Conservation (phyloP, 2,113 vertebrate genomes). For the Psephotus haematonotus region DNA sequence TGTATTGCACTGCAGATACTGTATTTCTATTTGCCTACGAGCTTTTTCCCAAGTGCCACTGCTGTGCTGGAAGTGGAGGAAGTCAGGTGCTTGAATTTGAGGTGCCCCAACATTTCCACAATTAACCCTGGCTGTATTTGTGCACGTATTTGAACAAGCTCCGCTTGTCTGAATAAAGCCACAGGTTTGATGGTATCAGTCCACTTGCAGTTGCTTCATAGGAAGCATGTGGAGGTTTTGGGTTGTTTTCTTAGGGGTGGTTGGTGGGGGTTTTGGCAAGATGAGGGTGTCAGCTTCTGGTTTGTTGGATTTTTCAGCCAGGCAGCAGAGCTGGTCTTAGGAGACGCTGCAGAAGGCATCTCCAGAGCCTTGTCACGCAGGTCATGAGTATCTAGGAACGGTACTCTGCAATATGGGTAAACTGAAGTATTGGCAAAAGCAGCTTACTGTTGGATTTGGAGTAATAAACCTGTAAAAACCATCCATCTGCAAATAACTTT, state of each 20-base stretch:
- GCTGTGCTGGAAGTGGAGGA: slow-evolving; percentile 13
- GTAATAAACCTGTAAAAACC: background rate
- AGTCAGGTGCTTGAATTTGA: background rate
- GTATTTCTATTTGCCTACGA: slow-evolving; percentile 68
- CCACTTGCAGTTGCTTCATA: background rate
- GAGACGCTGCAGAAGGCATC: background rate
- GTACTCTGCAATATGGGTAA: background rate
- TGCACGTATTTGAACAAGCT: background rate
- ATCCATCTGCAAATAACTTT: background rate
- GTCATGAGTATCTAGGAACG: background rate
- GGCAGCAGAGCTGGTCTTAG: background rate
- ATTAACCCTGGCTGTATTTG: background rate
- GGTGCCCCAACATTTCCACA: background rate
- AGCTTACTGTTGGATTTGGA: background rate
- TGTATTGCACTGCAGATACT: slow-evolving; percentile 70
- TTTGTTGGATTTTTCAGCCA: background rate
- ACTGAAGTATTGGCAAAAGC: background rate
- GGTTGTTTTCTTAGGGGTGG: background rate
- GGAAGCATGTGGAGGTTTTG: background rate
- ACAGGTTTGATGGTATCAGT: background rate
- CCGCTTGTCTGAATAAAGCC: background rate
- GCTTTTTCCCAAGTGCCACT: slow-evolving; percentile 54
- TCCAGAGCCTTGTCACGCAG: background rate
- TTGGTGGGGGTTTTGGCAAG: background rate
- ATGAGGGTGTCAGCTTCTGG: background rate